Evolutionary conservation across 2,888 invertebrate species (phyloP).

Genomic region (Agonopterix heracliana): DNA sequence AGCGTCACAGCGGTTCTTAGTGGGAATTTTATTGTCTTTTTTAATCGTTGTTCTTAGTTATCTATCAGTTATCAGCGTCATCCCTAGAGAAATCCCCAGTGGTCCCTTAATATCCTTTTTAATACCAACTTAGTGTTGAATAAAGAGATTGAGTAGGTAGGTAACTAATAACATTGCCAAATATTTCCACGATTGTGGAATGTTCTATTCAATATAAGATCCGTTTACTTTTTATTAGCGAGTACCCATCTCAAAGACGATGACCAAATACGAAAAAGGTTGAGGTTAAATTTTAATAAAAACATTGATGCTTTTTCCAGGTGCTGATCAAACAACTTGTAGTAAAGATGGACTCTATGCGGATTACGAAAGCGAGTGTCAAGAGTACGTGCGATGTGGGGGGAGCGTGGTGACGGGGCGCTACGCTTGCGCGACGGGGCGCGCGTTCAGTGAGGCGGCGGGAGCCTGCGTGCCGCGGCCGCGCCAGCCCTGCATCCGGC

Average conservation of each 20-base stretch:
- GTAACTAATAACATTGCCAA: too few relatives aligned
- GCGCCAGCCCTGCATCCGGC: constrained; percentile 53
- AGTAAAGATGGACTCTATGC: constrained; percentile 59
- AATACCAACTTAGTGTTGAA: too few relatives aligned
- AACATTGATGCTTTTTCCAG: constrained; percentile 30
- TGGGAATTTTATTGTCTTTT: background rate
- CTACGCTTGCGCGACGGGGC: constrained; percentile 53
- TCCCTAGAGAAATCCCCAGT: too few relatives aligned
- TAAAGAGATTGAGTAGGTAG: too few relatives aligned
- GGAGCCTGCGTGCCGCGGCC: constrained; percentile 57
- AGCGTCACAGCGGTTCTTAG: background rate
- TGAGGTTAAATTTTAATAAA: constrained; percentile 1
- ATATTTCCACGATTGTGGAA: too few relatives aligned
- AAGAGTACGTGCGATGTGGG: constrained; percentile 61
- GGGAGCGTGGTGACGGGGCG: constrained; percentile 40
- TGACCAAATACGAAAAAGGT: constrained; percentile 6
- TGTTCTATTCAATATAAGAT: too few relatives aligned
- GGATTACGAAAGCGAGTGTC: constrained; percentile 61
- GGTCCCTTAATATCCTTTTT: too few relatives aligned
- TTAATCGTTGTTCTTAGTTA: too few relatives aligned
- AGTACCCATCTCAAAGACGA: background rate
- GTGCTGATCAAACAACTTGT: constrained; percentile 41
- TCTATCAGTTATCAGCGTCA: too few relatives aligned
- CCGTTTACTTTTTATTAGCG: too few relatives aligned
- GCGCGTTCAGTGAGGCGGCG: constrained; percentile 58